phyloP scores from a whole-genome alignment of 2,113 vertebrate species.

The Plecotus auritus region DNA sequence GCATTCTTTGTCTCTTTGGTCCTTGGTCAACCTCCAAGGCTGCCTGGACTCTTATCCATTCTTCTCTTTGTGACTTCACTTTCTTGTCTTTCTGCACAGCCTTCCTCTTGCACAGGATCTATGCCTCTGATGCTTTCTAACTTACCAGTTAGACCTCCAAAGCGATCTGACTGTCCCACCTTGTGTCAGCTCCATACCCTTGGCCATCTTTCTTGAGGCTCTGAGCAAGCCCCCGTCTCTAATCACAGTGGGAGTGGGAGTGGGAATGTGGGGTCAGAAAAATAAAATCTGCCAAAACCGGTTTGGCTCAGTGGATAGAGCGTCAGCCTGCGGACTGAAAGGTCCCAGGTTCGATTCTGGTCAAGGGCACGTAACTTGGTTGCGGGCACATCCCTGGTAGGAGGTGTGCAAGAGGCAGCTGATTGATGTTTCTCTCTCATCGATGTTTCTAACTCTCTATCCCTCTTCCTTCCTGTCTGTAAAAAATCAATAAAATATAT shows the following conservation, averaged over 20 bases:
- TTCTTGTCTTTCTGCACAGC: background rate
- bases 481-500: too few relatives aligned
- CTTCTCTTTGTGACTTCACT: background rate
- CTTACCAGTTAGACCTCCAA: background rate
- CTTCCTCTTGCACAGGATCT: background rate
- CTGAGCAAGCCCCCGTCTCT: too few relatives aligned
- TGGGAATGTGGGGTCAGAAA: background rate
- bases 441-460: too few relatives aligned
- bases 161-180: background rate
- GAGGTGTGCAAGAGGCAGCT: too few relatives aligned
- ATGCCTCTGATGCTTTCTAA: background rate
- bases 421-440: too few relatives aligned
- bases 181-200: too few relatives aligned
- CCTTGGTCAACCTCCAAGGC: background rate
- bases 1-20: background rate
- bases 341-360: too few relatives aligned
- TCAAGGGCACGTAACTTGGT: too few relatives aligned
- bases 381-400: too few relatives aligned
- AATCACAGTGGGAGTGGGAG: background rate
- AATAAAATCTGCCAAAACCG: background rate
- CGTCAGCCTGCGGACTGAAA: too few relatives aligned
- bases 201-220: background rate
- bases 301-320: too few relatives aligned
- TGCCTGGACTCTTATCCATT: background rate
- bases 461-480: too few relatives aligned